Base-by-base conservation (phyloP, 2,888 invertebrate species). In the Synanthedon myopaeformis region DNA sequence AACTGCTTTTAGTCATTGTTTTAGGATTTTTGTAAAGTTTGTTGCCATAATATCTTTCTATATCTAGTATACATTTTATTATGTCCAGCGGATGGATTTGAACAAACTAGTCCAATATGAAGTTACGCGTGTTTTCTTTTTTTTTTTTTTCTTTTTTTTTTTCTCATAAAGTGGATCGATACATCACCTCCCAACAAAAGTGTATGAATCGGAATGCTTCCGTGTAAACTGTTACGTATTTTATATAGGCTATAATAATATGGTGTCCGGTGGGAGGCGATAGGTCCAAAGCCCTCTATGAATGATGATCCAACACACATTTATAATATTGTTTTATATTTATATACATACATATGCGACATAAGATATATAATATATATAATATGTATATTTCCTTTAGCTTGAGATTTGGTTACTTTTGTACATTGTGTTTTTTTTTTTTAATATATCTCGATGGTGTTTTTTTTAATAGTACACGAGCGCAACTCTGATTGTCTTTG, bases 11-110 rank as follows among this genome's bases (percentile, higher is more conserved):
- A 87, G 86, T 87, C 86, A 86, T 86, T 86, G 86, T 86, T 87
- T 87, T 86, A 85, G 84, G 82, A 79, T 80, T 83, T 86, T 84
- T 86, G 84, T 86, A 84, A 86, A 86, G 85, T 87, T 85, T 84
- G 86, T 87, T 87, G 86, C 86, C 86, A 87, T 87, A 85, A 86
- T 86, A 86, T 84, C 84, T 83, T 85, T 85, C 81, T 86, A 85
- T 82, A 79, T 83, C 23, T 84, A 85, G 82, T 83, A 82, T 84
- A 83, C 82, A 81, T 79, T 76, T 35, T 73, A 79, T 79, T 72
- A 70, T 81, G 82, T 85, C 84, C 82, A 81, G 72, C 73, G 78
- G 71, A 81, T 80, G 82, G 82, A 85, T 83, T 84, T 80, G 85
- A 86, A 82, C 84, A 83, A 83, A 84, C 86, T 87, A 85, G 86